Percentiles rank a stretch among this genome's conserved stretches.
These are phyloP conservation scores for Dendrolimus kikuchii DNA, from an alignment of 1,140 invertebrate species.

Conservation along the genomic window DNA sequence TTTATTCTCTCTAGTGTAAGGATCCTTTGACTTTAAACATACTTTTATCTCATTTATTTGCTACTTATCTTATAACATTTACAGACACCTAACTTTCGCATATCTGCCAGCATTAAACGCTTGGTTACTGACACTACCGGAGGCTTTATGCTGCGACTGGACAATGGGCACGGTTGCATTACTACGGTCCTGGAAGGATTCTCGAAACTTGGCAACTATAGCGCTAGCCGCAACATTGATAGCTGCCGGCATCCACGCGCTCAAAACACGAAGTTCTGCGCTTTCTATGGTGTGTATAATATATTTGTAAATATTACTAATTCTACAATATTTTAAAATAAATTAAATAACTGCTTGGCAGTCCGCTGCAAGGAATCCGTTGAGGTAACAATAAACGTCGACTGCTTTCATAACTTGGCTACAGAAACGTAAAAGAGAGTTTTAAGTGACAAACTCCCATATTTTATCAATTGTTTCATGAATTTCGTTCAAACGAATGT, in stretches of 20 bases:
- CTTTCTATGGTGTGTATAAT: slow-evolving; percentile 82
- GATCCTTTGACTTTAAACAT: not conserved
- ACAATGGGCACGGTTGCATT: slow-evolving; percentile 97
- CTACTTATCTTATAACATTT: slow-evolving; percentile 4
- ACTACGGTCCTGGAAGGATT: slow-evolving; percentile 84
- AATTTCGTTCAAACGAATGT: no score
- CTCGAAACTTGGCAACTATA: slow-evolving; percentile 89
- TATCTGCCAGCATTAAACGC: slow-evolving; percentile 93
- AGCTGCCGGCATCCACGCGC: slow-evolving; percentile 77
- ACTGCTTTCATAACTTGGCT: no score
- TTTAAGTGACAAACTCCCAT: no score
- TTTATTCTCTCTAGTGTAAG: no score
- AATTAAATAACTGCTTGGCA: no score
- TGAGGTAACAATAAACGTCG: no score
- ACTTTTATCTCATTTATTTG: not conserved
- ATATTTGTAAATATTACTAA: not conserved
- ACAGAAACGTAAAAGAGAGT: no score
- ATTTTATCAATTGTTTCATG: no score
- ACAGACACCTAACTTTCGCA: slow-evolving; percentile 92
- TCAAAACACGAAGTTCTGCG: slow-evolving; percentile 79
- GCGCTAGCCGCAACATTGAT: slow-evolving; percentile 78
- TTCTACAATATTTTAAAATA: not conserved
- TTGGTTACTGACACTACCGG: slow-evolving; percentile 92
- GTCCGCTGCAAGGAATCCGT: no score
- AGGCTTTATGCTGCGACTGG: slow-evolving; percentile 96